Base-by-base conservation (phyloP, 2,888 invertebrate genomes). In the Torymus auratus region DNA sequence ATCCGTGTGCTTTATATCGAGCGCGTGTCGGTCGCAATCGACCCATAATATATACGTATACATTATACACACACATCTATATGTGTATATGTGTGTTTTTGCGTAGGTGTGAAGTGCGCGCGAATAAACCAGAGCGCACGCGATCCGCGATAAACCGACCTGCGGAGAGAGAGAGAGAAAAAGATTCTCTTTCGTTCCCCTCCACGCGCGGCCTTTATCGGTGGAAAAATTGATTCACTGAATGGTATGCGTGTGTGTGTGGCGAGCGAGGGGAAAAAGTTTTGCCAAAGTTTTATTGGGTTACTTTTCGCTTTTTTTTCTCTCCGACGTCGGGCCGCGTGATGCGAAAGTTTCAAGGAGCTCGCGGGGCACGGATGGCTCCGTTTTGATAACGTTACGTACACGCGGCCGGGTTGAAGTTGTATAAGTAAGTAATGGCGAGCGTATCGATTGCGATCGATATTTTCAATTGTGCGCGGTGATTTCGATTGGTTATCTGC, bases 151-250 rank as follows among this genome's bases (percentile, higher is more conserved):
- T 65, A 50, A 74, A 15, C 23, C 50, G 56, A n/a, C 14, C 15
- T 28, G 4, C 20, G 20, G 23, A n/a, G n/a, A 72, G 62, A 68
- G 60, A 76, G 28, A 28, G 41, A 41, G 41, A 41, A 41, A 41
- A 41, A 41, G 41, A 41, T 41, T 41, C 41, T 41, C 41, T 41
- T 41, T 41, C 41, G 41, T 68, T 53, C 68, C 28, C n/a, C 14
- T 10, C 23, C 3, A 15, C 41, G 2, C 41, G 2, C 14, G 4
- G 41, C 20, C 15, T 74, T 67, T 74, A 67, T 62, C 61, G 76
- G 56, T n/a, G 62, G 23, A 61, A 76, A 77, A 77, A 77, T 76
- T 76, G 41, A 61, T 69, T 76, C 61, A 28, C 60, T 17, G 17
- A 56, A 14, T 58, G 41, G 20, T 20, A 20, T 14, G 17, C 41